Evolutionary conservation across 2,888 invertebrate species (phyloP).

Genomic region (Drosophila pseudotalamancana): DNA sequence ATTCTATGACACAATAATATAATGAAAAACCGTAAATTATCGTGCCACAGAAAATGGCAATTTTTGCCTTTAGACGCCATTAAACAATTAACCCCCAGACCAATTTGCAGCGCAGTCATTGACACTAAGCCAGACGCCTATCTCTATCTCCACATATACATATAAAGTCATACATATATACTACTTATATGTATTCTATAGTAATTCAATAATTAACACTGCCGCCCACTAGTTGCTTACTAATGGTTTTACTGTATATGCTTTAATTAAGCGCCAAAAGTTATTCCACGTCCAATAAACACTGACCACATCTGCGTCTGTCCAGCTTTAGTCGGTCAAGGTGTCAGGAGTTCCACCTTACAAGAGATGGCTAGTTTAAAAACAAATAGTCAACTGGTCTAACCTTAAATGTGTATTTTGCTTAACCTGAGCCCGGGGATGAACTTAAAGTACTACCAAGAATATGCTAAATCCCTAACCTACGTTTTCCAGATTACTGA

Average conservation of each 20-base stretch:
- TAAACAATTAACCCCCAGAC: constrained; percentile 68
- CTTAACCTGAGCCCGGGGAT: too few species aligned
- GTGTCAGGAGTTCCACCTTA: neutral
- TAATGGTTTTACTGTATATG: neutral
- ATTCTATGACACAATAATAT: constrained; percentile 47
- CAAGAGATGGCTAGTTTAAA: neutral
- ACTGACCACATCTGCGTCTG: constrained; percentile 5
- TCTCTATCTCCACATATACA: neutral
- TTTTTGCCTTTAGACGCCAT: constrained; percentile 52
- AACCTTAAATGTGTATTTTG: too few species aligned
- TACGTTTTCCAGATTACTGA: too few species aligned
- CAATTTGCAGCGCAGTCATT: constrained; percentile 53
- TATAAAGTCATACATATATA: constrained; percentile 3
- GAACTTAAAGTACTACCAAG: too few species aligned
- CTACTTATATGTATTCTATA: constrained; percentile 1
- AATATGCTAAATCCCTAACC: too few species aligned
- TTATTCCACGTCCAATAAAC: constrained; percentile 48
- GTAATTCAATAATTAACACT: constrained; percentile 41
- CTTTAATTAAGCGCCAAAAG: constrained; percentile 46
- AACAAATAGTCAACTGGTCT: too few species aligned
- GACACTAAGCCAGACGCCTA: constrained; percentile 43
- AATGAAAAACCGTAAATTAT: constrained; percentile 55
- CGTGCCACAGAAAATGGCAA: constrained; percentile 58
- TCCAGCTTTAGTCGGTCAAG: constrained; percentile 8
- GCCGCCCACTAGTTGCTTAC: constrained; percentile 29